Conservation (phyloP, 2,888 invertebrate species). For the Craniophora ligustri region DNA sequence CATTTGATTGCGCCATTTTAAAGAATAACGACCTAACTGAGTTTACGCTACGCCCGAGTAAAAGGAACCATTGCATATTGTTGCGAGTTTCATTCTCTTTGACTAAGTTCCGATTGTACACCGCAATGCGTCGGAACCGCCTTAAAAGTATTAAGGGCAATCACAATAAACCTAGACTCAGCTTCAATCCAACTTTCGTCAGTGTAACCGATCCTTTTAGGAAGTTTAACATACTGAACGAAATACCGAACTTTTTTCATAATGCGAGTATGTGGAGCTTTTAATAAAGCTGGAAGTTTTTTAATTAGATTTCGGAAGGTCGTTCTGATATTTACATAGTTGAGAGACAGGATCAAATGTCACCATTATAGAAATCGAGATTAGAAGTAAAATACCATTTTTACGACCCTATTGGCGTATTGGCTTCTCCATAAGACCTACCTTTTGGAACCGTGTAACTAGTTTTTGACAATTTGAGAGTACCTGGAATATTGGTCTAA, state of each 20-base stretch:
- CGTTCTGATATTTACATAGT: conserved; percentile 21
- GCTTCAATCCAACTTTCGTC: conserved; percentile 58
- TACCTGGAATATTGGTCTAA: too few relatives aligned
- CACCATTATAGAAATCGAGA: neutral
- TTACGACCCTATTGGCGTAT: too few relatives aligned
- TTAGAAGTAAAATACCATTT: too few relatives aligned
- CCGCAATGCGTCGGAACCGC: conserved; percentile 73
- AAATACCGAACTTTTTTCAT: conserved; percentile 55
- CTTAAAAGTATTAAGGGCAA: conserved; percentile 74
- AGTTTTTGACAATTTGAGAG: too few relatives aligned
- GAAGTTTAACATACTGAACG: conserved; percentile 51
- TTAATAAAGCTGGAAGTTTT: conserved; percentile 51
- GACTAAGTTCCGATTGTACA: conserved; percentile 77
- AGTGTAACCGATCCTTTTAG: conserved; percentile 51
- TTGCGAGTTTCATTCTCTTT: conserved; percentile 72
- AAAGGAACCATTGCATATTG: conserved; percentile 69
- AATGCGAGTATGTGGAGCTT: conserved; percentile 52
- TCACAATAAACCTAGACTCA: conserved; percentile 74
- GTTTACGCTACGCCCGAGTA: conserved; percentile 46
- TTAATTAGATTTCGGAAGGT: conserved; percentile 50
- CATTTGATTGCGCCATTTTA: conserved; percentile 39
- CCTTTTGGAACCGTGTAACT: too few relatives aligned
- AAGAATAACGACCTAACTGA: conserved; percentile 40
- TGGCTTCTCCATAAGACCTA: too few relatives aligned
- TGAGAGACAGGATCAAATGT: conserved; percentile 10